A percentile compares a stretch with the other conserved stretches of the same genome.
Evolutionary conservation across 2,888 invertebrate species (phyloP).

Genomic region (Cheilosia vernalis): DNA sequence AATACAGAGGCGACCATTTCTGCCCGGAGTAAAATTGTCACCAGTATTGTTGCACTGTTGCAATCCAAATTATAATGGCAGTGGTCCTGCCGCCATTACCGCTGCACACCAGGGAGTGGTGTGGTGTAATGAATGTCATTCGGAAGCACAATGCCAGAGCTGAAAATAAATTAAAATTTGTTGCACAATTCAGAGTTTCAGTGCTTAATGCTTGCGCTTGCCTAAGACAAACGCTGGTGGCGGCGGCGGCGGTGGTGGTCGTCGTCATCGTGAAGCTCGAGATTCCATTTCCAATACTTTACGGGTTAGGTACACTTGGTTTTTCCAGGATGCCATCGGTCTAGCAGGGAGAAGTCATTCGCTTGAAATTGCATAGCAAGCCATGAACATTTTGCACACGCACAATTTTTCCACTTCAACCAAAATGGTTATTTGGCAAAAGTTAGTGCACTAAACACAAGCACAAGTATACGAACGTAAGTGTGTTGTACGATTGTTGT

Average conservation of each 20-base stretch:
- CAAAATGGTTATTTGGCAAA: slow-evolving; percentile 53
- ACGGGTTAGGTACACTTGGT: neutral
- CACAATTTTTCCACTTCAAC: slow-evolving; percentile 62
- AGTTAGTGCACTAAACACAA: slow-evolving; percentile 13
- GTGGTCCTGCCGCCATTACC: slow-evolving; percentile 6
- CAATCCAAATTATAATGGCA: slow-evolving; percentile 43
- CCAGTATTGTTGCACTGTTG: slow-evolving; percentile 30
- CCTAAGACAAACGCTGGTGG: slow-evolving; percentile 32
- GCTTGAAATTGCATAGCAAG: slow-evolving; percentile 44
- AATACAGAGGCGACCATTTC: slow-evolving; percentile 64
- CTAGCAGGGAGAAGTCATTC: slow-evolving; percentile 9
- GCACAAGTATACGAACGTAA: slow-evolving; percentile 34
- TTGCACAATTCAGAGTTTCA: slow-evolving; percentile 36
- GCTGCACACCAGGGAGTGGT: slow-evolving; percentile 27
- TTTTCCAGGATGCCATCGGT: neutral
- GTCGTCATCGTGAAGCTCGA: slow-evolving; percentile 5
- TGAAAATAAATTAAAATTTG: slow-evolving; percentile 65
- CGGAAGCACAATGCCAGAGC: slow-evolving; percentile 42
- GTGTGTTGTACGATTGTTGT: slow-evolving; percentile 44
- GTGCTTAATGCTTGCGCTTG: slow-evolving; percentile 1
- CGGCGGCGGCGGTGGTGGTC: neutral
- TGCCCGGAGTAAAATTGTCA: slow-evolving; percentile 63
- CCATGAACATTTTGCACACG: slow-evolving; percentile 62
- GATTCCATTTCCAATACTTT: slow-evolving; percentile 38
- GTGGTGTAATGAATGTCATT: slow-evolving; percentile 62